Evolutionary conservation across 2,113 vertebrate genomes (phyloP).

Genomic region (Narcine bancroftii): DNA sequence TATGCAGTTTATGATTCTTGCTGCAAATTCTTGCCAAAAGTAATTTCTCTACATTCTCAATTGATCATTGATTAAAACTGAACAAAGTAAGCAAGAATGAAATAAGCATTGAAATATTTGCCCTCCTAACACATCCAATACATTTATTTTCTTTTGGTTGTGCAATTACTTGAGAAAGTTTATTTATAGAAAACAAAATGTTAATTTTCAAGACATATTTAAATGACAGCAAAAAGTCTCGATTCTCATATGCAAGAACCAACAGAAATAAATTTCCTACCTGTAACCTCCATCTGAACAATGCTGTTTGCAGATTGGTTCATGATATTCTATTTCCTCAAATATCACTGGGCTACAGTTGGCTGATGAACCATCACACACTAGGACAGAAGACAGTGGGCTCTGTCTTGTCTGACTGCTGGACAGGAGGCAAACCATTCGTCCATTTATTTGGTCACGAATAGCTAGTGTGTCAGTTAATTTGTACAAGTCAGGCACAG

Average conservation of each 20-base stretch:
- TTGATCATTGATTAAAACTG: too few species aligned
- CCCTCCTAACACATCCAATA: neutral
- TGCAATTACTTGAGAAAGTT: neutral
- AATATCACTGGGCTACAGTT: slow-evolving; percentile 88
- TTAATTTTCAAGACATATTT: neutral
- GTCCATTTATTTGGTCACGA: slow-evolving; percentile 76
- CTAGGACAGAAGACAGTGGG: slow-evolving; percentile 82
- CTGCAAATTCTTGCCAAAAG: too few species aligned
- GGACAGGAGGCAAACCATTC: slow-evolving; percentile 80
- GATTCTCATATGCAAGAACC: neutral
- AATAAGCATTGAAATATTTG: neutral
- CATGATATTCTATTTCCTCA: slow-evolving; percentile 91
- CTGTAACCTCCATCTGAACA: slow-evolving; percentile 73
- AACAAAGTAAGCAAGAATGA: neutral
- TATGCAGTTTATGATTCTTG: too few species aligned
- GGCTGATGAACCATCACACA: slow-evolving; percentile 75
- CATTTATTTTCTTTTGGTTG: neutral
- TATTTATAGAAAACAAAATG: neutral
- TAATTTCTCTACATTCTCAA: too few species aligned
- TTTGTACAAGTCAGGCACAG: slow-evolving; percentile 75
- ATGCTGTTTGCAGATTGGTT: slow-evolving; percentile 84
- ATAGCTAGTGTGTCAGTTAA: slow-evolving; percentile 76
- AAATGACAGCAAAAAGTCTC: neutral
- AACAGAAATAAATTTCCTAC: slow-evolving; percentile 49
- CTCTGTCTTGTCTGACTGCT: slow-evolving; percentile 83